Evolutionary conservation across 2,797 vertebrate species (phyloP).

Genomic region (Eleutherodactylus coqui): DNA sequence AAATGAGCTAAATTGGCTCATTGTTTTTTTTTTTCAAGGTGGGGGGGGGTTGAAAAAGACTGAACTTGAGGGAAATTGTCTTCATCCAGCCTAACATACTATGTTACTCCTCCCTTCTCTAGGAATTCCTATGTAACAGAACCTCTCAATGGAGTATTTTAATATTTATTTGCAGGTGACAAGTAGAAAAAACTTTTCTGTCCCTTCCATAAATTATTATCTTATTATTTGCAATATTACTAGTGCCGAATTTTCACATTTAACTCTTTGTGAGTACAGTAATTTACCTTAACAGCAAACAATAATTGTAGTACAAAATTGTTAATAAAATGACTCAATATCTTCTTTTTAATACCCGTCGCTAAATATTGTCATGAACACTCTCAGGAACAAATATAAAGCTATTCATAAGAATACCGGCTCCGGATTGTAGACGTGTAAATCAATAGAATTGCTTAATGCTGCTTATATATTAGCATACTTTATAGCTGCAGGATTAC

Average conservation of each 20-base stretch:
- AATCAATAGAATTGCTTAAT: conserved; percentile 26
- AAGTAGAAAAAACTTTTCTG: neutral
- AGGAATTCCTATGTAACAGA: neutral
- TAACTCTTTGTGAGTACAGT: neutral
- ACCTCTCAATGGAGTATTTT: neutral
- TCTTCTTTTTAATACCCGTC: conserved; percentile 6
- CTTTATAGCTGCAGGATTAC: neutral
- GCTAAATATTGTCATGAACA: conserved; percentile 4
- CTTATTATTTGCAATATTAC: conserved; percentile 13
- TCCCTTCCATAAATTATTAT: neutral
- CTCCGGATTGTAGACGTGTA: neutral
- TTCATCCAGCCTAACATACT: no score
- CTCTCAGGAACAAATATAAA: conserved; percentile 15
- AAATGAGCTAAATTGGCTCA: no score
- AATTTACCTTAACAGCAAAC: neutral
- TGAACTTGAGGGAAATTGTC: no score
- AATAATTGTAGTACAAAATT: neutral
- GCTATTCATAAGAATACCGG: neutral
- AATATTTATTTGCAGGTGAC: neutral
- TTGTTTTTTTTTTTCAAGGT: no score
- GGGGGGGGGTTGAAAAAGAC: no score
- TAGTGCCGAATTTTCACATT: neutral
- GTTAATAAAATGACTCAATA: conserved; percentile 24
- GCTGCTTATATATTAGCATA: neutral
- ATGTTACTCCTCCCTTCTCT: neutral